These are phyloP conservation scores for Popillia japonica DNA, from an alignment of 1,140 invertebrate species.

Conservation along the genomic window DNA sequence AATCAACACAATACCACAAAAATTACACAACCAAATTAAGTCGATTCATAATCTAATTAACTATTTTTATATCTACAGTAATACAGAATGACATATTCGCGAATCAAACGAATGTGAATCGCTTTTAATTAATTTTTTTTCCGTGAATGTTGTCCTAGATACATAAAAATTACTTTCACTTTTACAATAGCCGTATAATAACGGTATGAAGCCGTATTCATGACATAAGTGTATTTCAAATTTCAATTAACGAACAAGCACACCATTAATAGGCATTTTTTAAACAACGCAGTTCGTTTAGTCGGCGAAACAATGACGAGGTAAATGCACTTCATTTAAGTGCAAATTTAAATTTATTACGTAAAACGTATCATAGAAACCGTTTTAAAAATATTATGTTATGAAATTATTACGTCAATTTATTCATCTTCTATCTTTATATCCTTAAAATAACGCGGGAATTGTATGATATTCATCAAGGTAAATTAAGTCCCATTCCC, in stretches of 20 bases:
- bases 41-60: slow-evolving; percentile 13
- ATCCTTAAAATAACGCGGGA: too few relatives aligned
- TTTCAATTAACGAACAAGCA: slow-evolving; percentile 2
- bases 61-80: not conserved
- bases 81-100: slow-evolving; percentile 10
- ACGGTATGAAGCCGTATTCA: not conserved
- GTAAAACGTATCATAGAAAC: too few relatives aligned
- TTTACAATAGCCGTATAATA: slow-evolving; percentile 2
- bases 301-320: not conserved
- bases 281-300: not conserved
- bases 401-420: too few relatives aligned
- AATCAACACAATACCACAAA: not conserved
- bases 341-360: too few relatives aligned
- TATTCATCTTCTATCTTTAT: too few relatives aligned
- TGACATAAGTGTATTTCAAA: not conserved
- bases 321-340: too few relatives aligned
- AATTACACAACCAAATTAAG: not conserved
- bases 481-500: too few relatives aligned
- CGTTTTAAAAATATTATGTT: too few relatives aligned
- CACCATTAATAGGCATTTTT: not conserved
- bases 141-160: not conserved
- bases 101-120: slow-evolving; percentile 9
- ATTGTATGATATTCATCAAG: too few relatives aligned
- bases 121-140: not conserved
- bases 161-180: slow-evolving; percentile 11